phyloP scores from a whole-genome alignment of 2,888 invertebrate species.

The Nematopogon swammerdamellus region DNA sequence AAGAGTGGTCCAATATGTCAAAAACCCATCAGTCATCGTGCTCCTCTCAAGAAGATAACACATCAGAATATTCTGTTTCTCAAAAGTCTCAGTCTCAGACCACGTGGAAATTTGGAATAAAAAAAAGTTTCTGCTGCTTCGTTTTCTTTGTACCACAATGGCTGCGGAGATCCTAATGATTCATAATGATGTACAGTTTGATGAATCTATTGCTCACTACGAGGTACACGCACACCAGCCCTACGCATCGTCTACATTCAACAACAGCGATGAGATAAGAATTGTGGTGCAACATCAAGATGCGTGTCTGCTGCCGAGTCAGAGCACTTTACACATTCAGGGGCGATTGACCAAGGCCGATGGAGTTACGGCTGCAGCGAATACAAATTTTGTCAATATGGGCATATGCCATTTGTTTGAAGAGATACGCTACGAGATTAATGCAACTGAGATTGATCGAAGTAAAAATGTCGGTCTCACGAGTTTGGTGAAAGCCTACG shows the following conservation, averaged over 20 bases:
- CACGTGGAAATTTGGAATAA: too few species aligned
- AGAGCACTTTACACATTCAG: constrained; percentile 6
- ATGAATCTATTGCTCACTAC: constrained; percentile 18
- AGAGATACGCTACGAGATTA: constrained; percentile 23
- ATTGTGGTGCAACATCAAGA: constrained; percentile 2
- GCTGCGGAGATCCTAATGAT: neutral
- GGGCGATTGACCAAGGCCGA: too few species aligned
- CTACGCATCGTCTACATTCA: constrained; percentile 5
- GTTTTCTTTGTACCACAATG: too few species aligned
- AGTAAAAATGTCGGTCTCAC: constrained; percentile 7
- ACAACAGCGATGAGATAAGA: constrained; percentile 4
- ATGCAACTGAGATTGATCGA: constrained; percentile 22
- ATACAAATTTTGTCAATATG: constrained; percentile 12
- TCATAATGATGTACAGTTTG: constrained; percentile 20
- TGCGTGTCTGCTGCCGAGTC: constrained; percentile 2
- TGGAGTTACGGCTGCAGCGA: too few species aligned
- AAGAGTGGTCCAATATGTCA: constrained; percentile 7
- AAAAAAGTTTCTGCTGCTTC: too few species aligned
- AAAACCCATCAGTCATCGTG: too few species aligned
- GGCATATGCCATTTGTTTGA: constrained; percentile 19
- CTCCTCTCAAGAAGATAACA: constrained; percentile 17
- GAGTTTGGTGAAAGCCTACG: too few species aligned
- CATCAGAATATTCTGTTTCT: constrained; percentile 8
- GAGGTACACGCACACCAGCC: constrained; percentile 15
- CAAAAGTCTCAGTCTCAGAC: too few species aligned